Evolutionary conservation across 2,888 invertebrate genomes (phyloP).

Genomic region (Neocrepidodera transversa): DNA sequence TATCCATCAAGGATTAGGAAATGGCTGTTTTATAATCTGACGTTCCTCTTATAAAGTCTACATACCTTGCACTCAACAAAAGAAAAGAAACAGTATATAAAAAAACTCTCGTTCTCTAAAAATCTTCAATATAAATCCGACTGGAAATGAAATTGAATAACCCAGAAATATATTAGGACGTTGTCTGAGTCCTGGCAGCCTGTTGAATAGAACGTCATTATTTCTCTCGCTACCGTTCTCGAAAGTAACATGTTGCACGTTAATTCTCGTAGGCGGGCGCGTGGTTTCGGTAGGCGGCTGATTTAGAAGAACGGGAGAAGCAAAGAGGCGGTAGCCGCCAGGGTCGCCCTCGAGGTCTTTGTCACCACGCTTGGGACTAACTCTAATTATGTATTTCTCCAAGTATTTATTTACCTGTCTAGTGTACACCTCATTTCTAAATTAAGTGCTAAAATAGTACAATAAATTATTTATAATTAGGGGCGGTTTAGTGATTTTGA

Average conservation of each 20-base stretch:
- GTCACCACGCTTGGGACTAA: neutral
- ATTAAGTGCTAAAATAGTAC: too few species aligned
- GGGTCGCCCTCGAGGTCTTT: neutral
- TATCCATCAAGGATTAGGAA: too few species aligned
- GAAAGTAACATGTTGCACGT: neutral
- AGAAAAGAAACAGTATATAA: neutral
- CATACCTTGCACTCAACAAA: neutral
- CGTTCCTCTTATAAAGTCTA: neutral
- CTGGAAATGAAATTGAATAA: constrained; percentile 21
- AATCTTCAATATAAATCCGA: constrained; percentile 1
- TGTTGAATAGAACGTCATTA: constrained; percentile 17
- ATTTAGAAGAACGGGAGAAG: neutral
- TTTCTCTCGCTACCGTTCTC: neutral
- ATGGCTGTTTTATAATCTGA: too few species aligned
- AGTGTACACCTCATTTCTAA: too few species aligned
- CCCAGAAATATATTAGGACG: constrained; percentile 20
- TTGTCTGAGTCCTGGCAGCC: constrained; percentile 21
- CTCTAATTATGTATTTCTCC: neutral
- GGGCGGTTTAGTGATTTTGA: too few species aligned
- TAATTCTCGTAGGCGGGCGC: neutral
- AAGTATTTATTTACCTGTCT: too few species aligned
- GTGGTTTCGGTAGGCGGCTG: neutral
- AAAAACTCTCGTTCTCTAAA: constrained; percentile 4
- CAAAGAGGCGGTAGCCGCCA: neutral
- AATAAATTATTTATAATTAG: too few species aligned